A percentile compares a stretch with the other conserved stretches of the same genome.
phyloP scores from a whole-genome alignment of 2,888 invertebrate genomes.

The Epirrhoe alternata region DNA sequence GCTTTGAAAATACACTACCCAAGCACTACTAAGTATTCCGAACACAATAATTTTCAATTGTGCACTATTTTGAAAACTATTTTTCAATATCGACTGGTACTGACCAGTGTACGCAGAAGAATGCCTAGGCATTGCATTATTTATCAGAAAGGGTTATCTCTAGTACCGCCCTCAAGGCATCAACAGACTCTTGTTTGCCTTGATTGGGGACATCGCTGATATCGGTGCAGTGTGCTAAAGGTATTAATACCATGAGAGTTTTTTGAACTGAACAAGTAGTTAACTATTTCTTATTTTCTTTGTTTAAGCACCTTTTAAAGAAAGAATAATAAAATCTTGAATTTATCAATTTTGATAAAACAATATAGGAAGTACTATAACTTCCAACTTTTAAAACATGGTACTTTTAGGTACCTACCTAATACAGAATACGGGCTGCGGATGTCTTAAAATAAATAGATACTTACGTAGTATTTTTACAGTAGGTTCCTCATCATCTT shows the following conservation, averaged over 20 bases:
- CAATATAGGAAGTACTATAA: no score
- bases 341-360: no score
- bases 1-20: neutral
- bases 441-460: no score
- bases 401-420: no score
- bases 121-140: conserved; percentile 22
- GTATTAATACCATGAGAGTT: conserved; percentile 2
- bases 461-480: no score
- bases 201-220: conserved; percentile 15
- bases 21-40: neutral
- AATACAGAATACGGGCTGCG: no score
- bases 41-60: no score
- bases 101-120: conserved; percentile 14
- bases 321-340: no score
- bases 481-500: no score
- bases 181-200: conserved; percentile 36
- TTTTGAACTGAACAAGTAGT: neutral
- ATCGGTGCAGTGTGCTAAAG: neutral
- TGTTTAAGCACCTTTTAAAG: no score
- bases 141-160: conserved; percentile 42
- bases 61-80: neutral
- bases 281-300: neutral
- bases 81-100: conserved; percentile 16
- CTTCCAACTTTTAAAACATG: no score
- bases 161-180: conserved; percentile 15